A percentile compares a stretch with the other conserved stretches of the same genome.
Evolutionary conservation across 2,888 invertebrate species (phyloP).

Genomic region (Brachyopa scutellaris): DNA sequence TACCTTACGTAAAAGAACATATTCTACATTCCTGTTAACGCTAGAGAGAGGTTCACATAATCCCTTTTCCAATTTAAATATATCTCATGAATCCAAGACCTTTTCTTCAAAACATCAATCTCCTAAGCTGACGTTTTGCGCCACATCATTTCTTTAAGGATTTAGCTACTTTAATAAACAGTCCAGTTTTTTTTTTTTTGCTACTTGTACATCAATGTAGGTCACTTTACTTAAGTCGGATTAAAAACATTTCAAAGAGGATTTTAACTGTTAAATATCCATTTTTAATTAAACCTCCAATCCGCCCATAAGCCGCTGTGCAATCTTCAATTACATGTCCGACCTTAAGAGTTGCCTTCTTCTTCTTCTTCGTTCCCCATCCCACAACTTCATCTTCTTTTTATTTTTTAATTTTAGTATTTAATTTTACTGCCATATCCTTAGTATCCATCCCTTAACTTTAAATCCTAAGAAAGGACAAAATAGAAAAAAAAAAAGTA

Average conservation of each 20-base stretch:
- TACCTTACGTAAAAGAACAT: no score
- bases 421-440: constrained; percentile 28
- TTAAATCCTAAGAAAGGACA: constrained; percentile 19
- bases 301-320: constrained; percentile 4
- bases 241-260: constrained; percentile 37
- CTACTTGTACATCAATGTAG: constrained; percentile 16
- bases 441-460: constrained; percentile 9
- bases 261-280: constrained; percentile 47
- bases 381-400: neutral
- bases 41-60: no score
- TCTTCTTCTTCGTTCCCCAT: neutral
- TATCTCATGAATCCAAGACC: no score
- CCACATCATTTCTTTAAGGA: neutral
- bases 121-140: neutral
- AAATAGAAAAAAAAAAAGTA: neutral
- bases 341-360: neutral
- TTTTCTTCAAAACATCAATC: neutral
- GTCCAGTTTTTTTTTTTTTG: neutral
- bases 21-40: no score
- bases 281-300: constrained; percentile 55
- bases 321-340: constrained; percentile 32
- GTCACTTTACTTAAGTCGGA: constrained; percentile 37
- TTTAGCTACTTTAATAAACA: neutral
- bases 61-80: no score
- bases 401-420: constrained; percentile 13